A percentile compares a stretch with the other conserved stretches of the same genome.
Evolutionary conservation across 1,140 invertebrate genomes (phyloP).

Genomic region (Paraescarpia echinospica): DNA sequence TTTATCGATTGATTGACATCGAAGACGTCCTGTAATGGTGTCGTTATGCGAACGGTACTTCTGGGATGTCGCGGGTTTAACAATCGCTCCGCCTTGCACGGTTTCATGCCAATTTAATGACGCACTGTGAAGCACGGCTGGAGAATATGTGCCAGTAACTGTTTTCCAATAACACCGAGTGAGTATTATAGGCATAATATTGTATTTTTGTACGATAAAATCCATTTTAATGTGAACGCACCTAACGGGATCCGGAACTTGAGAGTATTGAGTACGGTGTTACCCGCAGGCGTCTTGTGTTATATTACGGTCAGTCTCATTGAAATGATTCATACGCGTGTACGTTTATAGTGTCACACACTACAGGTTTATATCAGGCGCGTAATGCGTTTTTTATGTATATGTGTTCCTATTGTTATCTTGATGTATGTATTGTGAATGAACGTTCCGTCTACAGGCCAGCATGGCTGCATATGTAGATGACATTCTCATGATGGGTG

Average conservation of each 20-base stretch:
- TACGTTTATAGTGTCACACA: not conserved
- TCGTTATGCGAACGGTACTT: not conserved
- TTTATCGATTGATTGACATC: not conserved
- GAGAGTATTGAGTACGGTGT: not conserved
- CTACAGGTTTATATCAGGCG: not conserved
- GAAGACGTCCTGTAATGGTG: not conserved
- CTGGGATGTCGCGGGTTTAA: not conserved
- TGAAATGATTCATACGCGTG: not conserved
- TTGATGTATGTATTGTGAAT: not conserved
- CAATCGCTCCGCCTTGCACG: not conserved
- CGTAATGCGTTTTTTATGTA: not conserved
- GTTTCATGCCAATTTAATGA: not conserved
- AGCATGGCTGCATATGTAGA: no score
- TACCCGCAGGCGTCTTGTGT: not conserved
- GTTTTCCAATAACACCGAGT: not conserved
- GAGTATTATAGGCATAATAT: not conserved
- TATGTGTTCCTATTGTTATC: not conserved
- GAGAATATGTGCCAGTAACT: not conserved
- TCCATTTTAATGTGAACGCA: not conserved
- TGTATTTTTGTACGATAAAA: not conserved
- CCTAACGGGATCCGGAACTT: not conserved
- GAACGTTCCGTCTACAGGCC: no score
- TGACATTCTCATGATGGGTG: no score
- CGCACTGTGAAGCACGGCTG: not conserved
- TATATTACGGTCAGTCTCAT: not conserved